Evolutionary conservation across 2,797 vertebrate species (phyloP), one percentile per base, ranked within the genome.

Genomic region (Acropternis orthonyx): DNA sequence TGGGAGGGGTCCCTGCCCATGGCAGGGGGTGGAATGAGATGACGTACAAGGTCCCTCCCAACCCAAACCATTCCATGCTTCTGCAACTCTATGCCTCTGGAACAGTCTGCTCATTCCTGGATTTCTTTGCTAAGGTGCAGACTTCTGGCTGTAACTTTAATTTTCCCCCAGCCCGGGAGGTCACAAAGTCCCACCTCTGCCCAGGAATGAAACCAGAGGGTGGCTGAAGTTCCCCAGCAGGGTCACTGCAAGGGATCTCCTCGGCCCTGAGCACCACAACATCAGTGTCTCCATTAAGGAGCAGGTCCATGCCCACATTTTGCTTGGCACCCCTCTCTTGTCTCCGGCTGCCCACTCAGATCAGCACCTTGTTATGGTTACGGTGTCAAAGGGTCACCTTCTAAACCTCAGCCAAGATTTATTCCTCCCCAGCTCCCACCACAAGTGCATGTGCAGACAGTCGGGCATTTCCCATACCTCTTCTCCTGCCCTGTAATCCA

Each of bases 181-280:
- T 8, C 8, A 10, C 13, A 26, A 2, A 4, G 5, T 41, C 66
- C 10, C 17, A n/a, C 32, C 24, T n/a, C 19, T 14, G 39, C 26
- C 7, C 6, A 17, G 34, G 20, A 59, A 12, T 41, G 30, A 76
- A 96, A 36, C 12, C 43, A 73, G 39, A 34, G 41, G 4, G 13
- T 21, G 8, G 5, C 3, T 74, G 80, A 46, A 68, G 44, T 10
- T 43, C 3, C 0, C 27, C 17, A 55, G 23, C 63, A 68, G 23
- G 5, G 24, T 21, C 54, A 8, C 5, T 30, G 13, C 65, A 51
- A 30, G 43, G 3, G 7, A 28, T 7, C 4, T 4, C 32, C 83
- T 68, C 0, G 0, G 4, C 13, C 30, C 39, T 18, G 32, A 52
- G 17, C 22, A 26, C 9, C 22, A 27, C n/a, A 37, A 28, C 21